phyloP scores from a whole-genome alignment of 2,888 invertebrate genomes.

The Lathronympha strigana region DNA sequence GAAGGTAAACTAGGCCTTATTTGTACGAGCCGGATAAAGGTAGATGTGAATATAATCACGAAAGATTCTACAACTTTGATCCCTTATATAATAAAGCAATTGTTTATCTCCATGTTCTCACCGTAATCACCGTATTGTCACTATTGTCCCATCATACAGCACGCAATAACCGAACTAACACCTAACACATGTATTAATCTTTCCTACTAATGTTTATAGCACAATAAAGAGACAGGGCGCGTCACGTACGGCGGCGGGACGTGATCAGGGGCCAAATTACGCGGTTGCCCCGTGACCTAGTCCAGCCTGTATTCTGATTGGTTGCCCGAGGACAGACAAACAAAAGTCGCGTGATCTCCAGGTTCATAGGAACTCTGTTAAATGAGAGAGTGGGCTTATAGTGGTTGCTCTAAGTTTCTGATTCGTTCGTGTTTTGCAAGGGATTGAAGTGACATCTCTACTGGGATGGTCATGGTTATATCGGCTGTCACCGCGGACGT shows the following conservation, averaged over 20 bases:
- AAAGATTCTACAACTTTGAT: no score
- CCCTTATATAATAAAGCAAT: no score
- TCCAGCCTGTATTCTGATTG: background rate
- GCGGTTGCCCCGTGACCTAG: slow-evolving; percentile 8
- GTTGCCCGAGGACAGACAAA: background rate
- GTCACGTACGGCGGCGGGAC: slow-evolving; percentile 28
- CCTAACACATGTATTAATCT: slow-evolving; percentile 34
- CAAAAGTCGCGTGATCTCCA: background rate
- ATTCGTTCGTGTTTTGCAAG: no score
- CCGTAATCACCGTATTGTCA: background rate
- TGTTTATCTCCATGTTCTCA: background rate
- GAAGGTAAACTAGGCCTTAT: no score
- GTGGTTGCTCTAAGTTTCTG: no score
- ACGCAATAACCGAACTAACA: slow-evolving; percentile 1
- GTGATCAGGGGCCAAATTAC: slow-evolving; percentile 28
- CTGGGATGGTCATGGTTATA: no score
- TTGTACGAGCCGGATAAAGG: no score
- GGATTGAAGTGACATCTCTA: no score
- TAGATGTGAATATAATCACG: no score
- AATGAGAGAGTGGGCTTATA: no score
- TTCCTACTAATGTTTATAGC: slow-evolving; percentile 36
- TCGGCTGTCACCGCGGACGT: no score
- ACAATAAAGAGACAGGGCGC: slow-evolving; percentile 36
- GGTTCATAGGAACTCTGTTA: background rate
- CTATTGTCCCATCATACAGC: background rate